Conservation (phyloP, 2,797 vertebrate species). For the Denticeps clupeoides region DNA sequence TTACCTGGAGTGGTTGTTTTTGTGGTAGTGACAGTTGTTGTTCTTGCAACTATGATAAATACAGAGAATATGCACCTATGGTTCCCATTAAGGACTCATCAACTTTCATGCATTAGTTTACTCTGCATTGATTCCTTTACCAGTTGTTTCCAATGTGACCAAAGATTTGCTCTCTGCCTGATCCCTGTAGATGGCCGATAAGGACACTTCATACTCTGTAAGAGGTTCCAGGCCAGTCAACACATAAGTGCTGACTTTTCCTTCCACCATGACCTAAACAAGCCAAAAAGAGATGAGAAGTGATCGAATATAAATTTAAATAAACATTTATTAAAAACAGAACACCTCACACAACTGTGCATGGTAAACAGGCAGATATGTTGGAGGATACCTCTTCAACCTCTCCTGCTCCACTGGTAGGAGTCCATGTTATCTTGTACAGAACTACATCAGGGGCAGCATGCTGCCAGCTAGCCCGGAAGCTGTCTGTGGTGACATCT, state of each 20-base stretch:
- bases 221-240: slow-evolving; percentile 61
- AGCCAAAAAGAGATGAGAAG: slow-evolving; percentile 7
- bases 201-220: slow-evolving; percentile 77
- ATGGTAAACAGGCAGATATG: not conserved
- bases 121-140: too few species aligned
- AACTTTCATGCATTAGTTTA: too few species aligned
- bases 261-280: slow-evolving; percentile 58
- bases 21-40: slow-evolving; percentile 31
- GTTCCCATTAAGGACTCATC: slow-evolving; percentile 9
- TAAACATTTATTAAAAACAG: not conserved
- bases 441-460: slow-evolving; percentile 65
- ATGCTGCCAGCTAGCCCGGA: slow-evolving; percentile 77
- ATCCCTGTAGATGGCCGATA: slow-evolving; percentile 70
- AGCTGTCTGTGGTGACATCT: slow-evolving; percentile 66
- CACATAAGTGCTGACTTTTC: slow-evolving; percentile 60
- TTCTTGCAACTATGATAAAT: slow-evolving; percentile 39
- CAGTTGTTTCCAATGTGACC: slow-evolving; percentile 63
- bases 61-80: not conserved
- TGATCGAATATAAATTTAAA: not conserved
- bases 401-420: slow-evolving; percentile 58
- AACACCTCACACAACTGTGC: not conserved
- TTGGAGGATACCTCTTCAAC: slow-evolving; percentile 51
- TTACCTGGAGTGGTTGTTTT: slow-evolving; percentile 45
- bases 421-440: slow-evolving; percentile 77
- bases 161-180: slow-evolving; percentile 74